These are phyloP conservation scores for Labeo catla DNA, from an alignment of 2,113 vertebrate genomes.

Conservation along the genomic window DNA sequence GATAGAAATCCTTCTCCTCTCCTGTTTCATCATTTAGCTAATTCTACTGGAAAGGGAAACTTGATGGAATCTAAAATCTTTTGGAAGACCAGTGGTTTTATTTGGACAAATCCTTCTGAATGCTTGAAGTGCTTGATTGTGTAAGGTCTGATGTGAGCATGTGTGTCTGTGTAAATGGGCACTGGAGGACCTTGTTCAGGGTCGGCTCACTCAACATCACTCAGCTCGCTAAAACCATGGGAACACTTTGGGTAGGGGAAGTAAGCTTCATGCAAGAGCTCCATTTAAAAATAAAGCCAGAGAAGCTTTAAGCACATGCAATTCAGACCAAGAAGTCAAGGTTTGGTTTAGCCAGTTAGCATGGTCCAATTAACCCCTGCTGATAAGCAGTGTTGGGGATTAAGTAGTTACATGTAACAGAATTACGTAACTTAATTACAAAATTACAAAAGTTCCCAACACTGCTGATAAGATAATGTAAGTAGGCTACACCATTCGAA, in stretches of 20 bases:
- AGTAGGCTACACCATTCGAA: no score
- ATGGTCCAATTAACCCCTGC: neutral
- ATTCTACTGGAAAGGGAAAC: no score
- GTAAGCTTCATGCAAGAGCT: conserved; percentile 59
- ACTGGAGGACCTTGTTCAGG: conserved; percentile 56
- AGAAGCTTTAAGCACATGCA: conserved; percentile 46
- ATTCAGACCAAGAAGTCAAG: conserved; percentile 22
- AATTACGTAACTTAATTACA: no score
- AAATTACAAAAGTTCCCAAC: no score
- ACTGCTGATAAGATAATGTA: no score
- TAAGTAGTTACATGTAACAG: no score
- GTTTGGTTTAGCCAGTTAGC: neutral
- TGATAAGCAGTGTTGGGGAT: neutral
- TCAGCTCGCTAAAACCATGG: conserved; percentile 61
- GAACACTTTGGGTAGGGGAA: conserved; percentile 60
- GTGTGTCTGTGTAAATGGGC: conserved; percentile 36
- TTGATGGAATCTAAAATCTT: neutral
- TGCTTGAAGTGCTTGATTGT: neutral
- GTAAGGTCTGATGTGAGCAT: conserved; percentile 2
- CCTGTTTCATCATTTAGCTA: no score
- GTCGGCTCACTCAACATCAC: conserved; percentile 51
- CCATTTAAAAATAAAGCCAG: conserved; percentile 55
- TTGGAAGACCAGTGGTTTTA: neutral
- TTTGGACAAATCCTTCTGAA: neutral
- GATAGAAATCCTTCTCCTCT: no score